Evolutionary conservation across 2,113 vertebrate genomes (phyloP), one percentile per base, ranked within the genome.

Genomic region (Vidua chalybeata): DNA sequence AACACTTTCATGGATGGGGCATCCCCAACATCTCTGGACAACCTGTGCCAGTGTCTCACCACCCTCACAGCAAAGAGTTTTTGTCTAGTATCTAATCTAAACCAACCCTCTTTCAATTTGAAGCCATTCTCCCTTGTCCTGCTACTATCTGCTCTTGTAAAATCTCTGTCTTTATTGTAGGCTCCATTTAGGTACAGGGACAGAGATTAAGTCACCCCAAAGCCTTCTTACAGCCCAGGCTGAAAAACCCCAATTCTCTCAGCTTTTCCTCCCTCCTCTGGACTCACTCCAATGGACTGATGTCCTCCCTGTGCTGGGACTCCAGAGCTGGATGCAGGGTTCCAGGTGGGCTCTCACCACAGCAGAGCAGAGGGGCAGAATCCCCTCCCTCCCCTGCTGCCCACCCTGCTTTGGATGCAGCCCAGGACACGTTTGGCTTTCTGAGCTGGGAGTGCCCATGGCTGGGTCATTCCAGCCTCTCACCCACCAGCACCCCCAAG

Each of bases 231-330:
- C 49, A 13, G 51, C 28, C 52, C 20, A 35, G 12, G 24, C 13
- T 58, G 72, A 75, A 49, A 10, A 51, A 67, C 51, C 9, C 13
- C 7, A 43, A 6, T 35, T 67, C 7, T 41, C 30, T 5, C 30
- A 75, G 71, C 13, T 24, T 76, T 67, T 67, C 16, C 45, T 67
- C 14, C 18, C 30, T 58, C 20, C 8, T 75, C 20, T n/a, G 15
- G 12, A 64, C 4, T 48, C 45, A 8, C 11, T 51, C 15, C 12
- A 6, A 20, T 11, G 27, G 30, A 0, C 6, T 3, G 1, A 28
- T 23, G 19, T 28, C 11, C 30, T n/a, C 7, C 35, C 24, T 21
- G 5, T 51, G 16, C 43, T 24, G 52, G 30, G 13, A 41, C 7
- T n/a, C 30, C 61, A 75, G 71, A 11, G 35, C 15, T 66, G 61